Evolutionary conservation across 2,113 vertebrate species (phyloP), one percentile per base, ranked within the genome.

Genomic region (Dromaius novaehollandiae): DNA sequence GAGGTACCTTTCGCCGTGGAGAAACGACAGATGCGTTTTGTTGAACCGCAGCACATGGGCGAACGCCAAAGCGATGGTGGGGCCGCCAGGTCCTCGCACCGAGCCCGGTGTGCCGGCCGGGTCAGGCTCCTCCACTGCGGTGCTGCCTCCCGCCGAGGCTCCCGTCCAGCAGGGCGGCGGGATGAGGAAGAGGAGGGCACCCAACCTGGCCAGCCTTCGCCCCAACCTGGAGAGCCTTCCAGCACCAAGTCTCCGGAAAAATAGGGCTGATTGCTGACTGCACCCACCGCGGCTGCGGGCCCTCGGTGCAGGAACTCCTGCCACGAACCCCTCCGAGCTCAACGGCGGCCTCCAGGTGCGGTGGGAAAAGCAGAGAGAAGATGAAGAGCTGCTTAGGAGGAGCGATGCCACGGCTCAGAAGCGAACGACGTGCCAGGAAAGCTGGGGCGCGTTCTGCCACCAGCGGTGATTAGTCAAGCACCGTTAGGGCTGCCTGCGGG

Each of bases 1-100:
- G 2, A 97, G 86, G 89, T 74, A 97, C 96, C 94, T 96, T 95
- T 92, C 78, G 92, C 92, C 83, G 65, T 0, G 30, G 26, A 0
- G 3, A 76, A 87, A 85, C 1, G 0, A 75, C 4, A 48, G 36
- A 51, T 95, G 65, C 0, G 4, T 34, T 38, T 38, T 38, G 38
- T 38, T 8, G 38, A 48, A 48, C 46, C 46, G 18, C 46, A 19
- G 19, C 17, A 19, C 18, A 48, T 7, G 46, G 46, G 46, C 46
- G 9, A 19, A 19, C 6, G 46, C 46, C 46, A 18, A 48, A 48
- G 46, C 46, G 46, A 19, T 18, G 18, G 18, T 18, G 46, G 46
- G 46, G 19, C 46, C 18, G 7, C 46, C 46, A 18, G 9, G 18
- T 19, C 46, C 18, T 48, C 19, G 56, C 56, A 60, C 30, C 18